phyloP scores from a whole-genome alignment of 2,797 vertebrate species.

The Pseudotriccus pelzelni region DNA sequence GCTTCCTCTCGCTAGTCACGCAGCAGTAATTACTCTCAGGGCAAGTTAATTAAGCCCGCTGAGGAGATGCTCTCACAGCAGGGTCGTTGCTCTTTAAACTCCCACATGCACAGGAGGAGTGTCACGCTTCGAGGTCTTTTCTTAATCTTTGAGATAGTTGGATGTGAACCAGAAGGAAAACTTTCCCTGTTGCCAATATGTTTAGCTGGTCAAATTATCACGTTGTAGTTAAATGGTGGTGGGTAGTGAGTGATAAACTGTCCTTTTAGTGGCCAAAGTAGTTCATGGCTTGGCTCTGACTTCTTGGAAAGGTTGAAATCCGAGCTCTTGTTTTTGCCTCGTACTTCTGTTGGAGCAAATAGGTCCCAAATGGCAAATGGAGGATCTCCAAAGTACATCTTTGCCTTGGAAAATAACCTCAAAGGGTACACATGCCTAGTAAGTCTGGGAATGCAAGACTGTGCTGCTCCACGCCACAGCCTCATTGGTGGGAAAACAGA shows the following conservation, averaged over 20 bases:
- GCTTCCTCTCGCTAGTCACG: neutral
- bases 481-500: neutral
- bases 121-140: neutral
- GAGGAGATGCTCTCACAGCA: neutral
- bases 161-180: neutral
- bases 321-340: neutral
- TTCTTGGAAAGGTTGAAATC: neutral
- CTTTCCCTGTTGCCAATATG: neutral
- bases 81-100: neutral
- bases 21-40: neutral
- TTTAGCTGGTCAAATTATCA: neutral
- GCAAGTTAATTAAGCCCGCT: neutral
- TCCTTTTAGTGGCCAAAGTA: neutral
- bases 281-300: neutral
- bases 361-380: neutral
- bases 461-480: neutral
- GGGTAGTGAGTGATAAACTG: neutral
- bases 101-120: neutral
- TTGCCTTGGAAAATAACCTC: neutral
- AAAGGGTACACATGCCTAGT: neutral
- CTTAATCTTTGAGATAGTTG: neutral
- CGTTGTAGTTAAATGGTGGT: neutral
- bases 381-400: neutral
- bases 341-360: accelerated
- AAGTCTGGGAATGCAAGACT: neutral